Evolutionary conservation across 2,888 invertebrate species (phyloP).

Genomic region (Onthophagus sagittarius): DNA sequence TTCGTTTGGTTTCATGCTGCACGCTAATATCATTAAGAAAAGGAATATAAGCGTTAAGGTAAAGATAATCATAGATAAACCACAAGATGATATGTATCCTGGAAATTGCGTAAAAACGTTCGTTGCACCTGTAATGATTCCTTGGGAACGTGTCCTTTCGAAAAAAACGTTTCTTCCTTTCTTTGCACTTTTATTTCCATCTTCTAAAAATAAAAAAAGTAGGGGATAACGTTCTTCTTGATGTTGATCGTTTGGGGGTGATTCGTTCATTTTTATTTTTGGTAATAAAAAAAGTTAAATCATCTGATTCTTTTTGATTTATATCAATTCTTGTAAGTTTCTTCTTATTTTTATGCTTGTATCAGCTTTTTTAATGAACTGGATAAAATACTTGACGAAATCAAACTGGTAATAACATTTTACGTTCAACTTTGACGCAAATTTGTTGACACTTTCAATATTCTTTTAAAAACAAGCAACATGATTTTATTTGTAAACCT

Average conservation of each 20-base stretch:
- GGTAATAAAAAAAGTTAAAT: not conserved
- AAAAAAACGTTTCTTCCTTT: conserved; percentile 36
- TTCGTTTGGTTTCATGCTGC: conserved; percentile 25
- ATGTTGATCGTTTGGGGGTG: conserved; percentile 14
- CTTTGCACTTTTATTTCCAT: conserved; percentile 33
- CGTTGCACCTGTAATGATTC: conserved; percentile 43
- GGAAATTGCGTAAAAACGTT: conserved; percentile 47
- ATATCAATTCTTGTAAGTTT: not conserved
- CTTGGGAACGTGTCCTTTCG: conserved; percentile 40
- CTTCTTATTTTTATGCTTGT: not conserved
- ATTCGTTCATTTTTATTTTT: conserved; percentile 11
- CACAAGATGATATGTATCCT: conserved; percentile 33
- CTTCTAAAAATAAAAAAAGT: conserved; percentile 42
- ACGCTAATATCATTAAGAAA: conserved; percentile 25
- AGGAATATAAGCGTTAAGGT: conserved; percentile 27
- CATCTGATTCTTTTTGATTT: not conserved
- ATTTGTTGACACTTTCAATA: not conserved
- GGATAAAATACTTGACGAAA: not conserved
- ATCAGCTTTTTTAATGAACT: not conserved
- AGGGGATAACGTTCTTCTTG: conserved; percentile 44
- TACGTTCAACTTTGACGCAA: not conserved
- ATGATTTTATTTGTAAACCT: not conserved
- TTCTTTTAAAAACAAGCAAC: not conserved
- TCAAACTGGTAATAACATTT: not conserved
- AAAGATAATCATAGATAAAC: conserved; percentile 27